Evolutionary conservation across 2,888 invertebrate genomes (phyloP).

Genomic region (Tethea ocularis): DNA sequence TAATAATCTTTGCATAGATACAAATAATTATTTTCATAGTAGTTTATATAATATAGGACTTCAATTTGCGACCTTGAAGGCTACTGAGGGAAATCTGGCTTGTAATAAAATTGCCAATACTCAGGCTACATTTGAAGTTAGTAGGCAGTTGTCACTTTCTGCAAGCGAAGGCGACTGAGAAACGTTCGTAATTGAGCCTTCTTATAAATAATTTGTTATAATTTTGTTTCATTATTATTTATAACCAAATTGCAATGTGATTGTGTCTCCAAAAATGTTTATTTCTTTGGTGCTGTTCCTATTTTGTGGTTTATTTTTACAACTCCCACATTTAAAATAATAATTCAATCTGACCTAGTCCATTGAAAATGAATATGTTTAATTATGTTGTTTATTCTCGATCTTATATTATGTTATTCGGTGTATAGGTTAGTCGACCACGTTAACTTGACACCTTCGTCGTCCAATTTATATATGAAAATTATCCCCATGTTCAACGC

Average conservation of each 20-base stretch:
- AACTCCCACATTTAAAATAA: constrained; percentile 14
- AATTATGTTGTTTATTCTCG: constrained; percentile 10
- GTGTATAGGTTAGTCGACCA: constrained; percentile 6
- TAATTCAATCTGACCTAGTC: constrained; percentile 19
- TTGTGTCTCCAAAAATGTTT: constrained; percentile 39
- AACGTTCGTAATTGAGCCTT: not conserved
- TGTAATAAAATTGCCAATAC: not conserved
- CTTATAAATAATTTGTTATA: not conserved
- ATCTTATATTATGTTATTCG: constrained; percentile 6
- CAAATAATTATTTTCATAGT: constrained; percentile 2
- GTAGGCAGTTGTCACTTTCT: not conserved
- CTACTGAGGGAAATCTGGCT: not conserved
- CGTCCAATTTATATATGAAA: constrained; percentile 5
- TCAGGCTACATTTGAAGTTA: constrained; percentile 1
- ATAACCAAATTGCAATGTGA: constrained; percentile 27
- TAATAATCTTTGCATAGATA: not conserved
- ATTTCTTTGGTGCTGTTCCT: constrained; percentile 49
- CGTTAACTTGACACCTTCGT: not conserved
- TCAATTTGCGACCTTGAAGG: not conserved
- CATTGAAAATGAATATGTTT: constrained; percentile 8
- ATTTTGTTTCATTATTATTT: not conserved
- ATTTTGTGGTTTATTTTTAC: constrained; percentile 28
- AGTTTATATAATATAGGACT: not conserved
- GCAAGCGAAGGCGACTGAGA: not conserved
- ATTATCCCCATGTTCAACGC: not conserved